These are phyloP conservation scores for Phyllotis vaccarum DNA, from an alignment of 2,797 vertebrate species.

Conservation along the genomic window DNA sequence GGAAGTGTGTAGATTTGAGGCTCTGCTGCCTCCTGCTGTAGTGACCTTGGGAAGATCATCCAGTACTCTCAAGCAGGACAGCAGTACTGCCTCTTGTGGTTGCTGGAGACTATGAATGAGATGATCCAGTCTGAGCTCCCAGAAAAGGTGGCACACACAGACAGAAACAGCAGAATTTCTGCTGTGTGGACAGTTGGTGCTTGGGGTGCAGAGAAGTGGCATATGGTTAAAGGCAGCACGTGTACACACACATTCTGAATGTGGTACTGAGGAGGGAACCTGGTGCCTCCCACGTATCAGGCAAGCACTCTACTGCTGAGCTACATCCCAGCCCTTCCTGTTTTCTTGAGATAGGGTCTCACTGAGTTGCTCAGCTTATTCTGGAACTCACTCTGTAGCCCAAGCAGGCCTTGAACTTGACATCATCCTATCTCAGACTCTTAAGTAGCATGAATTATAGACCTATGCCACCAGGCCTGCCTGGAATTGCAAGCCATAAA, in stretches of 20 bases:
- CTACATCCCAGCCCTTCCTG: background rate
- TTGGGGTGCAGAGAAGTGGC: background rate
- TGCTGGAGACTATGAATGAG: slow-evolving; percentile 2
- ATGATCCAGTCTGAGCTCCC: background rate
- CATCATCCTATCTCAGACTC: background rate
- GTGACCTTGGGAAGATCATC: background rate
- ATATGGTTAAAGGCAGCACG: background rate
- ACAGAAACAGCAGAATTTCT: background rate
- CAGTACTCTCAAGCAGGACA: background rate
- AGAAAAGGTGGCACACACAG: background rate
- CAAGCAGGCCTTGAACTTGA: background rate
- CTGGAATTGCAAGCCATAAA: background rate
- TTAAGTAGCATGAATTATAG: background rate
- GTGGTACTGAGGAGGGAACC: background rate
- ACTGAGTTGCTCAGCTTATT: background rate
- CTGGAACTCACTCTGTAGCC: background rate
- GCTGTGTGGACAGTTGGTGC: background rate
- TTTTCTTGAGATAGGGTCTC: background rate
- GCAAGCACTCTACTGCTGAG: background rate
- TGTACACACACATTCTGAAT: background rate
- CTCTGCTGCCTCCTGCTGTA: background rate
- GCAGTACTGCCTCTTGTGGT: background rate
- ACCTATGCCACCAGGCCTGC: background rate
- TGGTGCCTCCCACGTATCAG: background rate
- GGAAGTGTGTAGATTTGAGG: background rate